A percentile compares a stretch with the other conserved stretches of the same genome.
These are phyloP conservation scores for Laothoe populi DNA, from an alignment of 2,888 invertebrate genomes.

Conservation along the genomic window DNA sequence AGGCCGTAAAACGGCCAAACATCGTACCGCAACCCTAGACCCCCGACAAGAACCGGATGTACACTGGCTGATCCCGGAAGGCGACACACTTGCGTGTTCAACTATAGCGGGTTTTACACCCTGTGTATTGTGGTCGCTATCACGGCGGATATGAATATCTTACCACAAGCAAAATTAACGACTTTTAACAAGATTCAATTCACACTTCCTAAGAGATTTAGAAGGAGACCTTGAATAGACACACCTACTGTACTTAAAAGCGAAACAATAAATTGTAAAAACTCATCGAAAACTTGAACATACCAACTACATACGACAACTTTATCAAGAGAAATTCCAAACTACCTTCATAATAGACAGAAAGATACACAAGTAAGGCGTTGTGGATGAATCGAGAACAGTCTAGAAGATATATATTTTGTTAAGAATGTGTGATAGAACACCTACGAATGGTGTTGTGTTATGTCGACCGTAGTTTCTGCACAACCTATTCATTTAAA, in stretches of 20 bases:
- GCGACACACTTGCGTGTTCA: no score
- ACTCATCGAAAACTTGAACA: slow-evolving; percentile 38
- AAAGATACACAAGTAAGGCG: slow-evolving; percentile 84
- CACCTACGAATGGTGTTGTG: slow-evolving; percentile 16
- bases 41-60: no score
- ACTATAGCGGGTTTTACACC: no score
- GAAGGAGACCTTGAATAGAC: slow-evolving; percentile 44
- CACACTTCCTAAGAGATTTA: not conserved
- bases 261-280: slow-evolving; percentile 38
- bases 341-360: slow-evolving; percentile 76
- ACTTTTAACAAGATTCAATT: not conserved
- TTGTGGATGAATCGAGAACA: slow-evolving; percentile 76
- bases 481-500: not conserved
- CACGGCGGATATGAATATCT: no score
- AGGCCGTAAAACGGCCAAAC: no score
- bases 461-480: not conserved
- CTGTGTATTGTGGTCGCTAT: no score
- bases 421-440: slow-evolving; percentile 45
- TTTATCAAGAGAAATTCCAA: slow-evolving; percentile 67
- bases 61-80: no score
- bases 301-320: slow-evolving; percentile 73
- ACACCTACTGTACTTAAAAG: slow-evolving; percentile 42
- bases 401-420: slow-evolving; percentile 61
- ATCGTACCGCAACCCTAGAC: no score
- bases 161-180: not conserved